Percentiles rank a stretch among this genome's conserved stretches.
phyloP scores from a whole-genome alignment of 2,888 invertebrate genomes.

The Drosophila acutilabella region DNA sequence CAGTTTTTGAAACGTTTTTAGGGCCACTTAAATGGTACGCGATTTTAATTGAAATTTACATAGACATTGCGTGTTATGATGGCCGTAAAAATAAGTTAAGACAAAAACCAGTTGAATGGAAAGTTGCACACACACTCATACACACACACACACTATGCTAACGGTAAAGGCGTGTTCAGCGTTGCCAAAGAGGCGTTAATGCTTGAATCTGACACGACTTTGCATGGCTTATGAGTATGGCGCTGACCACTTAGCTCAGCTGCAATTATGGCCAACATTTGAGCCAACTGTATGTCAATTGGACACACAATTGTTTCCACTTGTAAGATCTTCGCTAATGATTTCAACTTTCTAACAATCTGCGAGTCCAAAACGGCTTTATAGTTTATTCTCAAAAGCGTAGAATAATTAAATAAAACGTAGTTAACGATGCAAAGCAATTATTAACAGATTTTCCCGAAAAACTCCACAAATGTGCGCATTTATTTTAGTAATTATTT shows the following conservation, averaged over 20 bases:
- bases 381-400: neutral
- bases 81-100: slow-evolving; percentile 23
- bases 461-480: slow-evolving; percentile 10
- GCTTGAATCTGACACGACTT: slow-evolving; percentile 6
- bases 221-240: neutral
- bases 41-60: slow-evolving; percentile 44
- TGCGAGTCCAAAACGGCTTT: neutral
- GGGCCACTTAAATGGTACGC: slow-evolving; percentile 20
- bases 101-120: slow-evolving; percentile 60
- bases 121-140: slow-evolving; percentile 54
- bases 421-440: slow-evolving; percentile 33
- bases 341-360: slow-evolving; percentile 8
- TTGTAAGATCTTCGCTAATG: neutral
- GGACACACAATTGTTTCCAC: neutral
- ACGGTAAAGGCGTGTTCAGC: slow-evolving; percentile 44
- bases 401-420: slow-evolving; percentile 4
- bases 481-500: slow-evolving; percentile 4
- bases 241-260: neutral
- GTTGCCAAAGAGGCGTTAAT: slow-evolving; percentile 49
- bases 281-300: slow-evolving; percentile 28
- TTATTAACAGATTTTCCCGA: slow-evolving; percentile 17
- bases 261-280: slow-evolving; percentile 42
- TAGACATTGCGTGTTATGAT: slow-evolving; percentile 20
- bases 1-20: neutral
- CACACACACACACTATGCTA: slow-evolving; percentile 22